Evolutionary conservation across 2,797 vertebrate species (phyloP).

Genomic region (Silurus lanzhouensis): DNA sequence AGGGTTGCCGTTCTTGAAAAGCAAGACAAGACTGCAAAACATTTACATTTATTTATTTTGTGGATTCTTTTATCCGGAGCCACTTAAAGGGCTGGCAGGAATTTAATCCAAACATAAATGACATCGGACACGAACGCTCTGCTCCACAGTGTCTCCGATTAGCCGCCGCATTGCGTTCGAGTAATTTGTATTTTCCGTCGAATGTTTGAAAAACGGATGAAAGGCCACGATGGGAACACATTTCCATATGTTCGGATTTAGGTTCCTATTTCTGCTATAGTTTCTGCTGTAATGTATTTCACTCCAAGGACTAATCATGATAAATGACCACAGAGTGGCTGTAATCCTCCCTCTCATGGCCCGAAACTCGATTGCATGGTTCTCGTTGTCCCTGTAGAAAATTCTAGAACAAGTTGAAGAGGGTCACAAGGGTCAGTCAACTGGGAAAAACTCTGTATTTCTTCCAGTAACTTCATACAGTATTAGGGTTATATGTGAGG

Average conservation of each 20-base stretch:
- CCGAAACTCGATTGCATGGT: neutral
- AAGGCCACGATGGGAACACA: neutral
- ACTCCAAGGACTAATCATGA: conserved; percentile 1
- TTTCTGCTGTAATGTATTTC: conserved; percentile 17
- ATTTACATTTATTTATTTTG: conserved; percentile 14
- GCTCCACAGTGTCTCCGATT: neutral
- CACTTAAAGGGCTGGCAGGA: neutral
- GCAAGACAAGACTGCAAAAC: neutral
- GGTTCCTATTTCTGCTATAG: neutral
- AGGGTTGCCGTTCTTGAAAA: no score
- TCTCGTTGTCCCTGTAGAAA: neutral
- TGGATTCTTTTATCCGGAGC: neutral
- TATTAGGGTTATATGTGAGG: neutral
- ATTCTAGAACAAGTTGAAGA: neutral
- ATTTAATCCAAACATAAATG: conserved; percentile 9
- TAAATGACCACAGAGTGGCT: neutral
- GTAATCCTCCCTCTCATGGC: neutral
- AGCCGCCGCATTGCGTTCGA: neutral
- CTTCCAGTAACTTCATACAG: neutral
- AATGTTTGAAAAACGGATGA: conserved; percentile 5
- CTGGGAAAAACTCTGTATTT: neutral
- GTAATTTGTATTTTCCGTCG: neutral
- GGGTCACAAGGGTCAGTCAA: neutral
- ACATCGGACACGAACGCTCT: neutral
- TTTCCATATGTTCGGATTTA: conserved; percentile 9